These are phyloP conservation scores for Galaxias olidus DNA, from an alignment of 2,797 vertebrate genomes.

Conservation along the genomic window DNA sequence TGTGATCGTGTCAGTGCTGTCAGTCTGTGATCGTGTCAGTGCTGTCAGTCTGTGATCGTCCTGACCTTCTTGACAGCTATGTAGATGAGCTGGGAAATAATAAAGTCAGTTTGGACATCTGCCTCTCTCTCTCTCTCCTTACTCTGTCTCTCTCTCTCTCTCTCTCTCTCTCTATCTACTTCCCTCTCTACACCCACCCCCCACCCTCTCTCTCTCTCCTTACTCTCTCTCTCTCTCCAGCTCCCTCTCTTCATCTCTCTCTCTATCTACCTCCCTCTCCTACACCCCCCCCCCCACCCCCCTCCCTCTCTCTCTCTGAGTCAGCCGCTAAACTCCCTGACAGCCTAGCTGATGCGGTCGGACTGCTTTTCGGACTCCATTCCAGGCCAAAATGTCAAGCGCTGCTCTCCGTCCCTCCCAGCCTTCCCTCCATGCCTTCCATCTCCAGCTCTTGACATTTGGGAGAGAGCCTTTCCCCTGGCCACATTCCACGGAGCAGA, in stretches of 20 bases:
- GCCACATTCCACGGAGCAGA: no score
- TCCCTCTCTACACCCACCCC: neutral
- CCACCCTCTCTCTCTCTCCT: neutral
- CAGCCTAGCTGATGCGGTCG: no score
- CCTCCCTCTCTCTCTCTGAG: neutral
- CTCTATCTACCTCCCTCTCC: neutral
- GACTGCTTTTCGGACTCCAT: no score
- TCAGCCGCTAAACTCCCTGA: neutral
- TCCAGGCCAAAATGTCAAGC: no score
- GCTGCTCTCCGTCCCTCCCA: no score
- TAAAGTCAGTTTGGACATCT: no score
- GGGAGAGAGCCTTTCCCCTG: no score
- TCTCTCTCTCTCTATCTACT: neutral
- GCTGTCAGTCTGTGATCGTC: neutral
- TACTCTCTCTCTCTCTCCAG: neutral
- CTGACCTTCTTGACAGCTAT: no score
- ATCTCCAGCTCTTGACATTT: no score
- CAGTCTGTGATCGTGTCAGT: neutral
- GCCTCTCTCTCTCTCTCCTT: neutral
- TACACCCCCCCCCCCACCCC: no score
- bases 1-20: slow-evolving; percentile 9
- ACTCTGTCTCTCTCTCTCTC: neutral
- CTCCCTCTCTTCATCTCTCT: neutral
- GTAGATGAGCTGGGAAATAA: no score
- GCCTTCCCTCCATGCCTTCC: no score